phyloP scores from a whole-genome alignment of 2,797 vertebrate species.

The Enteromius fasciolatus region DNA sequence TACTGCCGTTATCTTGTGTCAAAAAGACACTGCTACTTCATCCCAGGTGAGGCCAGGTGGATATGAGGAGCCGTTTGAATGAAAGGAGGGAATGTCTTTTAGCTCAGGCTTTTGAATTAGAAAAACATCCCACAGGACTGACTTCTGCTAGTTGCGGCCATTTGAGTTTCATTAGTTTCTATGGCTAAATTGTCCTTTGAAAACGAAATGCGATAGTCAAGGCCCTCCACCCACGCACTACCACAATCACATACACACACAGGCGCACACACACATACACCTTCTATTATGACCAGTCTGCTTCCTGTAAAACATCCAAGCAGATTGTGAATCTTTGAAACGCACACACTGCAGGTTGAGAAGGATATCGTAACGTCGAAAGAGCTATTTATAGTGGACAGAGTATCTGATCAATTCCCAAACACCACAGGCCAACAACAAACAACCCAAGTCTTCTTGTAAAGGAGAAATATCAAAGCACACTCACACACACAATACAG shows the following conservation, averaged over 20 bases:
- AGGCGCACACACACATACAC: constrained; percentile 63
- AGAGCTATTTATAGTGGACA: constrained; percentile 51
- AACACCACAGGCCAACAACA: constrained; percentile 68
- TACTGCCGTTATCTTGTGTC: constrained; percentile 42
- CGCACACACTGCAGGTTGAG: constrained; percentile 1
- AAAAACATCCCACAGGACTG: constrained; percentile 71
- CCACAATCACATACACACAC: constrained; percentile 68
- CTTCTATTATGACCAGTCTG: constrained; percentile 55
- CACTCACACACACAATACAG: background rate
- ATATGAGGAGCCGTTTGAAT: constrained; percentile 68
- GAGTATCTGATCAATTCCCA: constrained; percentile 61
- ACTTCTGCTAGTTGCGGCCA: constrained; percentile 67
- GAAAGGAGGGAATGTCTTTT: constrained; percentile 70
- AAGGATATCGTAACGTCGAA: constrained; percentile 18
- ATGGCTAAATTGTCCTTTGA: constrained; percentile 72
- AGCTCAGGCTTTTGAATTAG: constrained; percentile 73
- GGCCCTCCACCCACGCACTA: constrained; percentile 57
- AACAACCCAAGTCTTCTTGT: constrained; percentile 59
- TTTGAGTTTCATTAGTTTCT: constrained; percentile 77
- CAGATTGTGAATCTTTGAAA: constrained; percentile 49
- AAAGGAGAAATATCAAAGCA: constrained; percentile 49
- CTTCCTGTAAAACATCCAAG: constrained; percentile 59
- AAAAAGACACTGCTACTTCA: constrained; percentile 55
- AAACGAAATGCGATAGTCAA: constrained; percentile 66
- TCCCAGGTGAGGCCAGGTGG: constrained; percentile 62